Base-by-base conservation (phyloP, 2,888 invertebrate species). In the Parnassius orleans region DNA sequence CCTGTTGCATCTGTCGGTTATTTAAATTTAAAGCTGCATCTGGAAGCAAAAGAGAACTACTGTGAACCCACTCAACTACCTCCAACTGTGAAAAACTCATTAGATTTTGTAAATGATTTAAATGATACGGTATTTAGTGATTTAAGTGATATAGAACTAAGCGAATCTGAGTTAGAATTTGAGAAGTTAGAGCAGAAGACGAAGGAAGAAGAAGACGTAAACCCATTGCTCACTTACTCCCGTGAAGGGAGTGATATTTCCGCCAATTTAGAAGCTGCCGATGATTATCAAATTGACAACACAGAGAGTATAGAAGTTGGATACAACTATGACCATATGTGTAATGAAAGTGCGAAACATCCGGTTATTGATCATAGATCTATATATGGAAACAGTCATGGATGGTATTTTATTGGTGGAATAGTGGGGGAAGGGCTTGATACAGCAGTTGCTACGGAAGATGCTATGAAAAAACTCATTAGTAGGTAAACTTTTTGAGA, bases 1-100 rank as follows among this genome's bases (percentile, higher is more conserved):
- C 95, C 96, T 2, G 95, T 99, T 78, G 98, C 98, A 42, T 97
- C 98, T 9, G 99, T 99, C 60, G 98, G 98, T 44, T 99, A 98
- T 85, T 92, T 99, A 63, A 97, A 96, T 85, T 94, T 99, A 72
- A 95, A 96, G 86, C 87, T 98, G 66, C 95, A 95, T 75, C 92
- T 98, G 74, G 95, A 96, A 86, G 81, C 92, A 59, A 95, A 95
- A 85, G 87, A 93, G 19, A 88, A 90, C 57, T 79, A 78, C 60
- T 79, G 81, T 50, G 80, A 86, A 73, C 80, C 82, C 66, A 75
- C 79, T 19, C 78, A 79, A 73, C 80, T 89, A 78, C 90, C 89
- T 74, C 86, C 85, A 48, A 87, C 82, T 65, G 83, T 94, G 19
- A 94, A 93, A 81, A 92, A 86, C 74, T 92, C 94, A 12, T 81